Evolutionary conservation across 1,140 invertebrate genomes (phyloP).

Genomic region (Pteromalus puparum): DNA sequence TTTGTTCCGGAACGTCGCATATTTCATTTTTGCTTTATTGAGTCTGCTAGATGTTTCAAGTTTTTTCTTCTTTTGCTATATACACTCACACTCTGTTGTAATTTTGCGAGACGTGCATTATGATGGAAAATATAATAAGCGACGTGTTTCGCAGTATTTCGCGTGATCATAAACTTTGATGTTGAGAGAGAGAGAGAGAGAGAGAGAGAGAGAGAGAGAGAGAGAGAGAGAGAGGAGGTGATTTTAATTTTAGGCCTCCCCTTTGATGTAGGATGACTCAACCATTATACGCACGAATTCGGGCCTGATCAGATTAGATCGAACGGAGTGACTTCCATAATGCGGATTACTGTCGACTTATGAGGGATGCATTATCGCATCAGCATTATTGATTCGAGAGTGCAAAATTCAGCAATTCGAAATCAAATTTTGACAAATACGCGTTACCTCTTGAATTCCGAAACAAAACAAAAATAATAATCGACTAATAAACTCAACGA

Average conservation of each 20-base stretch:
- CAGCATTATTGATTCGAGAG: background rate
- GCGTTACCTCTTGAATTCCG: no score
- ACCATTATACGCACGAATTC: background rate
- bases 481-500: background rate
- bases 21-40: background rate
- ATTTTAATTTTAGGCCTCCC: background rate
- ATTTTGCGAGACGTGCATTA: no score
- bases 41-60: background rate
- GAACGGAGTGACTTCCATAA: background rate
- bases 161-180: no score
- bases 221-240: background rate
- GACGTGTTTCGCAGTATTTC: no score
- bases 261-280: constrained; percentile 2
- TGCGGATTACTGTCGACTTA: background rate
- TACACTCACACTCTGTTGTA: no score
- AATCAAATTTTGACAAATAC: no score
- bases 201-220: no score
- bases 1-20: background rate
- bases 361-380: background rate
- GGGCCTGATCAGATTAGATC: background rate
- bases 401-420: background rate
- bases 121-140: no score
- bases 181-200: no score
- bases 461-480: background rate
- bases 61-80: no score